Evolutionary conservation across 2,113 vertebrate species (phyloP).

Genomic region (Actenoides lindsayi): DNA sequence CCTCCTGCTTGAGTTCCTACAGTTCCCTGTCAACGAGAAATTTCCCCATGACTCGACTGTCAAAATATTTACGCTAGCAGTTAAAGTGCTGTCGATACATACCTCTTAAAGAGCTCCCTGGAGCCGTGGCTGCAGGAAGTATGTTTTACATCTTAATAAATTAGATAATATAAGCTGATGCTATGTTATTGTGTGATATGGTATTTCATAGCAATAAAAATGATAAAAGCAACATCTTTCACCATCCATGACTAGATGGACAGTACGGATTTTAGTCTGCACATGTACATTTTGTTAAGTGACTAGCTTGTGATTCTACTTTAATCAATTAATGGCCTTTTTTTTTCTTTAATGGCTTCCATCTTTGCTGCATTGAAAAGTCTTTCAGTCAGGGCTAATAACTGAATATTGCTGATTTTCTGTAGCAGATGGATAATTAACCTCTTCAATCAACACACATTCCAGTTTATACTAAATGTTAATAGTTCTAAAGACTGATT

Average conservation of each 20-base stretch:
- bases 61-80: constrained; percentile 53
- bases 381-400: background rate
- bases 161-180: background rate
- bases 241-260: background rate
- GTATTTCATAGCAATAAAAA: constrained; percentile 3
- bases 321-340: background rate
- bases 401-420: background rate
- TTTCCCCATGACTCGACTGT: constrained; percentile 46
- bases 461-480: background rate
- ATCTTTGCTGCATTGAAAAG: background rate
- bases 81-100: constrained; percentile 9
- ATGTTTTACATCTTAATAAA: constrained; percentile 21
- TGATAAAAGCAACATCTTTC: background rate
- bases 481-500: background rate
- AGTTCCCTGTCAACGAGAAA: constrained; percentile 49
- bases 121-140: background rate
- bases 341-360: background rate
- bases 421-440: background rate
- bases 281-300: background rate
- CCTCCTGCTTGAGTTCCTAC: constrained; percentile 48
- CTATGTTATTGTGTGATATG: background rate
- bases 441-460: background rate
- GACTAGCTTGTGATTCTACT: background rate
- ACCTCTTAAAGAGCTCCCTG: constrained; percentile 25
- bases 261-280: background rate